Evolutionary conservation across 2,888 invertebrate genomes (phyloP), one percentile per base, ranked within the genome.

Genomic region (Anthophora plumipes): DNA sequence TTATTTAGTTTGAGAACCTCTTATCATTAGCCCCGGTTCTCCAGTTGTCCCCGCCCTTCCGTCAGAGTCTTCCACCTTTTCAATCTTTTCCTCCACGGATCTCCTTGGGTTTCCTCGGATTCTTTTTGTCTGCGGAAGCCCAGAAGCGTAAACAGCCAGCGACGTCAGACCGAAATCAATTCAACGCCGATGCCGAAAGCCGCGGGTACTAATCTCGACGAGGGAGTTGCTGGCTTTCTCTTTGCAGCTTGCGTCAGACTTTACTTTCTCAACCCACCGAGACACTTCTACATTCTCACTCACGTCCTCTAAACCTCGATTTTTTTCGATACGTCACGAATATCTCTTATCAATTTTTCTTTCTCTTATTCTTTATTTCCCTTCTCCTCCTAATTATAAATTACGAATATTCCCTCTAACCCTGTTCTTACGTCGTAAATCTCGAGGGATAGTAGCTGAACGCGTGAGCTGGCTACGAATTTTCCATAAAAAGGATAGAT

Each of bases 61-160:
- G 41, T 22, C 25, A 6, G 54, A 55, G n/a, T 57, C 50, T 71
- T 50, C 48, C 41, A 43, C 55, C 22, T 64, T 76, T 72, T 64
- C 71, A 72, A 71, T 76, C 48, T 57, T 9, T 39, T 17, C 37
- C 43, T 9, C 50, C 14, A 20, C 64, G 48, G 7, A 20, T 12
- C 37, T 41, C 11, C 43, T n/a, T 14, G 54, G 60, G 22, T 66
- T 66, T 59, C 5, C n/a, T 22, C 20, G 67, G 48, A 39, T 68
- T 59, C 63, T 52, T 48, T 39, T 59, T 41, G 63, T 52, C 37
- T 7, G 55, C 22, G 41, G 59, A 48, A 60, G 37, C 54, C 31
- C 54, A 54, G 63, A 50, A 68, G n/a, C 69, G 72, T 72, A 77
- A 80, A 80, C 69, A 69, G 46, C 57, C 22, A 74, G 31, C 43